phyloP scores from a whole-genome alignment of 1,140 invertebrate species.

The Lepidurus apus region DNA sequence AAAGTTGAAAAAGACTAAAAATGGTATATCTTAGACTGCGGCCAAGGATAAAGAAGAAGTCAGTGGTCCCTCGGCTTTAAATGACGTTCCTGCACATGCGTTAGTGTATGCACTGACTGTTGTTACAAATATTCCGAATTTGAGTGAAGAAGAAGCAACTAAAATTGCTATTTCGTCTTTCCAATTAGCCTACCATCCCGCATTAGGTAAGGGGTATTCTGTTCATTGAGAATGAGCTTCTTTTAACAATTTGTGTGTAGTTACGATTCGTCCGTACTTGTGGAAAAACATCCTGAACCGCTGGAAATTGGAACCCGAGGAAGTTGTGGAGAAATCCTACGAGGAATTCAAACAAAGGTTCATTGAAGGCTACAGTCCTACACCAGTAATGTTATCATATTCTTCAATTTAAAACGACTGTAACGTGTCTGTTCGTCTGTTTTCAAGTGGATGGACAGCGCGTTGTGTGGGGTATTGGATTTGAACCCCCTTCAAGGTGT shows the following conservation, averaged over 20 bases:
- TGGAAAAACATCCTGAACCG: conserved; percentile 45
- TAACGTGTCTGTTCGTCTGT: conserved; percentile 29
- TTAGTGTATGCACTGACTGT: conserved; percentile 28
- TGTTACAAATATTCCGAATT: conserved; percentile 31
- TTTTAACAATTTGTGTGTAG: neutral
- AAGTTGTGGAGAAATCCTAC: conserved; percentile 52
- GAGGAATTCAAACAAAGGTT: conserved; percentile 55
- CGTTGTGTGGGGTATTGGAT: conserved; percentile 51
- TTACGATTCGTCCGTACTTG: neutral
- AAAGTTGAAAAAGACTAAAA: neutral
- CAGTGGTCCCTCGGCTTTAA: conserved; percentile 1
- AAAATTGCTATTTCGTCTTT: conserved; percentile 56
- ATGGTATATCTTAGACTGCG: conserved; percentile 34
- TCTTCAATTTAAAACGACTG: conserved; percentile 34
- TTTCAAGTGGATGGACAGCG: conserved; percentile 38
- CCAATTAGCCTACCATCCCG: conserved; percentile 62
- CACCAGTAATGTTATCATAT: conserved; percentile 44
- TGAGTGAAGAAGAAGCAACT: conserved; percentile 49
- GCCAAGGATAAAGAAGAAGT: conserved; percentile 39
- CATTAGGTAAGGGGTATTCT: conserved; percentile 46
- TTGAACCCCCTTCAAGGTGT: conserved; percentile 61
- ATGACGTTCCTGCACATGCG: conserved; percentile 33
- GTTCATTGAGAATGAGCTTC: neutral
- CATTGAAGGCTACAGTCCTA: conserved; percentile 54
- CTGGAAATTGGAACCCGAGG: conserved; percentile 51